Percentiles rank a stretch among this genome's conserved stretches.
These are phyloP conservation scores for Strix aluco DNA, from an alignment of 2,113 vertebrate genomes.

Conservation along the genomic window DNA sequence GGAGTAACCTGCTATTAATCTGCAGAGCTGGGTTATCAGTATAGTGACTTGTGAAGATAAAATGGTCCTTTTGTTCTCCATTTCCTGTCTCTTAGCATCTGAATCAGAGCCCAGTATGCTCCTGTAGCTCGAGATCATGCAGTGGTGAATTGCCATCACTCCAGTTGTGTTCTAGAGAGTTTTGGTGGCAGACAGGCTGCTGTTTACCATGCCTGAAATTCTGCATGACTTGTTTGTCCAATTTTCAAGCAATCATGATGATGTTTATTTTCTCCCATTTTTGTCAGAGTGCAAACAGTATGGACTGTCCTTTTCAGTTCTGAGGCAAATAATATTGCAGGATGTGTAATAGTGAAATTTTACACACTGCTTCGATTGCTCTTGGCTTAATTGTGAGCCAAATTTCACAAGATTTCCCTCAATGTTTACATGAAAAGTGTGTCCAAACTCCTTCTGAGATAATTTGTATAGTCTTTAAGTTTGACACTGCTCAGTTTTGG, in stretches of 20 bases:
- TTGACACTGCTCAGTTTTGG: background rate
- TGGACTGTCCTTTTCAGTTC: background rate
- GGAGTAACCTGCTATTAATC: background rate
- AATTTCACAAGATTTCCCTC: background rate
- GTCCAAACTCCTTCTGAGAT: background rate
- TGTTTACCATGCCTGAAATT: background rate
- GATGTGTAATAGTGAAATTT: background rate
- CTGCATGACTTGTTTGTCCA: background rate
- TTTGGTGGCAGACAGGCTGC: background rate
- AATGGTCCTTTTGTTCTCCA: background rate
- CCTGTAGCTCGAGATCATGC: background rate
- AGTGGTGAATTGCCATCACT: background rate
- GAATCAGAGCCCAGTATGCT: background rate
- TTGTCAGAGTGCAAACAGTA: background rate
- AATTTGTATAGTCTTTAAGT: background rate
- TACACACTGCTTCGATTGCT: background rate
- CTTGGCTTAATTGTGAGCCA: background rate
- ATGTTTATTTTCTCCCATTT: background rate
- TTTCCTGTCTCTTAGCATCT: slow-evolving; percentile 7
- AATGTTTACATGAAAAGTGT: background rate
- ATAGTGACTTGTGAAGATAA: background rate
- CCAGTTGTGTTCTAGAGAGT: background rate
- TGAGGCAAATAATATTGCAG: background rate
- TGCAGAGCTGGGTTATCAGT: background rate
- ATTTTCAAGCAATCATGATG: background rate